phyloP scores from a whole-genome alignment of 2,888 invertebrate genomes.

The Xanthostigma xanthostigma region DNA sequence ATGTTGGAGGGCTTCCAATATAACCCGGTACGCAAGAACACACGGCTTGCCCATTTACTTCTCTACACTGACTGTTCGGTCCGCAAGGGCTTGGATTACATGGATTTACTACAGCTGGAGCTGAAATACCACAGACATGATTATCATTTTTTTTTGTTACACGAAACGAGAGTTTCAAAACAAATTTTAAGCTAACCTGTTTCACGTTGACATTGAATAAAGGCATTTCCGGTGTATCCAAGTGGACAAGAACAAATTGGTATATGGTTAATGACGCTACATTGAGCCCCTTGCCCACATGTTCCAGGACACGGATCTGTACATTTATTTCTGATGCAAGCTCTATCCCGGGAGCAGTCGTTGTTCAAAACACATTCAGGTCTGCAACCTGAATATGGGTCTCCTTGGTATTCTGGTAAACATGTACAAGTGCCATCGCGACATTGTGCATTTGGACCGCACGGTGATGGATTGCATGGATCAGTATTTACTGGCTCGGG shows the following conservation, averaged over 20 bases:
- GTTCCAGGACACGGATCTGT: constrained; percentile 33
- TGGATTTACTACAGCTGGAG: constrained; percentile 29
- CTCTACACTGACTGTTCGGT: constrained; percentile 35
- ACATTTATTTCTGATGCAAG: constrained; percentile 32
- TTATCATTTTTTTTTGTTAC: background rate
- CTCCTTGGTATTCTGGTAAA: constrained; percentile 25
- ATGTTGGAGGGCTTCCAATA: constrained; percentile 49
- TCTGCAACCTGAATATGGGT: constrained; percentile 26
- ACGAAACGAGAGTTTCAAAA: background rate
- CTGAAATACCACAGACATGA: constrained; percentile 16
- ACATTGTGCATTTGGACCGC: constrained; percentile 25
- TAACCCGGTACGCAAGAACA: constrained; percentile 56
- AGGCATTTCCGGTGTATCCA: constrained; percentile 30
- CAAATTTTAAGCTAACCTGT: constrained; percentile 28
- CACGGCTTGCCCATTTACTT: constrained; percentile 33
- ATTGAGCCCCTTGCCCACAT: constrained; percentile 35
- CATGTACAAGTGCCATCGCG: constrained; percentile 26
- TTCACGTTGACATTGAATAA: constrained; percentile 24
- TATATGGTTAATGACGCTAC: constrained; percentile 34
- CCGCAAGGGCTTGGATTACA: constrained; percentile 53
- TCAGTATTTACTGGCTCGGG: constrained; percentile 12
- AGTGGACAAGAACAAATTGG: constrained; percentile 33
- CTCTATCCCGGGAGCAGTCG: constrained; percentile 28
- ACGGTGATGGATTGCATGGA: constrained; percentile 23
- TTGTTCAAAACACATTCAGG: constrained; percentile 30